These are phyloP conservation scores for Psylliodes chrysocephalus DNA, from an alignment of 2,888 invertebrate genomes.

Conservation along the genomic window DNA sequence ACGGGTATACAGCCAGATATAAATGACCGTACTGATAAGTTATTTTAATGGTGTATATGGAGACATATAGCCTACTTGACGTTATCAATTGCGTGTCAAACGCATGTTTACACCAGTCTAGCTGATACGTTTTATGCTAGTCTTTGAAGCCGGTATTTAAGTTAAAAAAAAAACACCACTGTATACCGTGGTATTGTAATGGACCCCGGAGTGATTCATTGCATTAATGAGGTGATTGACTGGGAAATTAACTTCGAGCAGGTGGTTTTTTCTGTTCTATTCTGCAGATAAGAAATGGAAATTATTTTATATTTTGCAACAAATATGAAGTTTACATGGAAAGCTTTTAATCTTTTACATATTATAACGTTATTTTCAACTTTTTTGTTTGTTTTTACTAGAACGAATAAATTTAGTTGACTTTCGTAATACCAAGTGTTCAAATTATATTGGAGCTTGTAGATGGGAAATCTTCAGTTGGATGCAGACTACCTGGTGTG, in stretches of 20 bases:
- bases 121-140: conserved; percentile 40
- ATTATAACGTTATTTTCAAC: too few species aligned
- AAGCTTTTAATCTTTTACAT: background rate
- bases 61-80: conserved; percentile 47
- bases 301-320: conserved; percentile 7
- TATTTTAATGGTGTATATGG: conserved; percentile 40
- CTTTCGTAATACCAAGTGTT: too few species aligned
- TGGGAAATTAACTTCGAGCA: conserved; percentile 1
- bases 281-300: conserved; percentile 5
- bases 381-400: too few species aligned
- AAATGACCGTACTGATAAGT: conserved; percentile 1
- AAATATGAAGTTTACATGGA: background rate
- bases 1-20: conserved; percentile 1
- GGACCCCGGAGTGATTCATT: conserved; percentile 14
- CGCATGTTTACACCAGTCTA: conserved; percentile 44
- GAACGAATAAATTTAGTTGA: too few species aligned
- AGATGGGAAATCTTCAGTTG: too few species aligned
- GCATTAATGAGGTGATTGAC: conserved; percentile 24
- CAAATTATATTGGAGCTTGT: too few species aligned
- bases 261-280: background rate
- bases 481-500: too few species aligned
- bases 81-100: conserved; percentile 48
- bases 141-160: conserved; percentile 37
- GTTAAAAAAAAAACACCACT: conserved; percentile 24
- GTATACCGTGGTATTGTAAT: conserved; percentile 29